Percentiles rank a stretch among this genome's conserved stretches.
Evolutionary conservation across 2,888 invertebrate species (phyloP).

Genomic region (Cryptocephalus moraei): DNA sequence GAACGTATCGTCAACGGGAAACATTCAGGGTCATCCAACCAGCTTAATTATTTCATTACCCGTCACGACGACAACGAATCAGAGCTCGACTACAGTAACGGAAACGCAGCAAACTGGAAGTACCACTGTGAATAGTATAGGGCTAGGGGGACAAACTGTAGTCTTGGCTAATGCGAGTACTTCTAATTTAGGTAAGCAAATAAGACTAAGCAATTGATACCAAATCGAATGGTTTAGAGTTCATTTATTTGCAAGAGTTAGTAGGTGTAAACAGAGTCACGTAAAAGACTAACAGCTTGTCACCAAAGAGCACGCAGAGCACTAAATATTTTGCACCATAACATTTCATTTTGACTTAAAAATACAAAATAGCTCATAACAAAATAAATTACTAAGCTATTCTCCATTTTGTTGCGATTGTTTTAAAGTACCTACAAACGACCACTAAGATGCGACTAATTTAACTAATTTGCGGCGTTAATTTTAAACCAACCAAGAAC

Average conservation of each 20-base stretch:
- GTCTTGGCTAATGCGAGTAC: constrained; percentile 31
- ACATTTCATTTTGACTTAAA: background rate
- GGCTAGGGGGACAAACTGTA: constrained; percentile 29
- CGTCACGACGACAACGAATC: constrained; percentile 29
- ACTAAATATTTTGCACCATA: background rate
- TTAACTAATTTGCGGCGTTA: too few species aligned
- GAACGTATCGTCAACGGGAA: constrained; percentile 56
- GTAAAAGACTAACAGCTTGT: background rate
- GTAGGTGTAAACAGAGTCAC: background rate
- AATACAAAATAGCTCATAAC: too few species aligned
- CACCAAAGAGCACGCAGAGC: background rate
- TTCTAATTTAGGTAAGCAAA: constrained; percentile 29
- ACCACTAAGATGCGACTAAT: too few species aligned
- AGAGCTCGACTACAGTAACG: constrained; percentile 31
- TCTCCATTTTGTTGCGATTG: background rate
- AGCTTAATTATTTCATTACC: constrained; percentile 36
- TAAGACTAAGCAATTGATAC: background rate
- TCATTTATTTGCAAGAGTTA: background rate
- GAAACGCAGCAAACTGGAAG: constrained; percentile 22
- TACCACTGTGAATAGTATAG: constrained; percentile 13
- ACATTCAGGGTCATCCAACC: constrained; percentile 40
- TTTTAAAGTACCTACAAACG: too few species aligned
- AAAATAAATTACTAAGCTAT: background rate
- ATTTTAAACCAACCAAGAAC: too few species aligned
- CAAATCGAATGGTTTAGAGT: background rate